These are phyloP conservation scores for Okamejei kenojei DNA, from an alignment of 2,797 vertebrate genomes.

Conservation along the genomic window DNA sequence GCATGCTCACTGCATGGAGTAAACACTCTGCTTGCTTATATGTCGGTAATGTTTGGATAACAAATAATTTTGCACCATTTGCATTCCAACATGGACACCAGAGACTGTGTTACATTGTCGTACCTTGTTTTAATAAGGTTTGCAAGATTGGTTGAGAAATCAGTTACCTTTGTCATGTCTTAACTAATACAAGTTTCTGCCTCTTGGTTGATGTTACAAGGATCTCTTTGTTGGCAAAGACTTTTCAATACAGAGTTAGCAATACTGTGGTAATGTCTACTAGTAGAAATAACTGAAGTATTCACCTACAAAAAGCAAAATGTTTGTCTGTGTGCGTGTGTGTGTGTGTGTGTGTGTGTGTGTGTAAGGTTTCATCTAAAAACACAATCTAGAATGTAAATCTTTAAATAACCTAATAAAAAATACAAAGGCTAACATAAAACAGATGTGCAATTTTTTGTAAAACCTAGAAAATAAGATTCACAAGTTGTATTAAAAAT, in stretches of 20 bases:
- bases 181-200: conserved; percentile 60
- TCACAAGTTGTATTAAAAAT: conserved; percentile 59
- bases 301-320: conserved; percentile 64
- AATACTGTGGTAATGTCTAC: conserved; percentile 50
- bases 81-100: conserved; percentile 93
- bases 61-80: conserved; percentile 40
- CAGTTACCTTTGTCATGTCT: conserved; percentile 54
- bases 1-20: neutral
- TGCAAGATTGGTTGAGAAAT: conserved; percentile 61
- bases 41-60: neutral
- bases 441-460: conserved; percentile 74
- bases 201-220: conserved; percentile 57
- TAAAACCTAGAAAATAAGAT: conserved; percentile 48
- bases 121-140: conserved; percentile 58
- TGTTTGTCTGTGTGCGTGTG: conserved; percentile 50
- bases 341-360: conserved; percentile 52
- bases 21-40: neutral
- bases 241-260: conserved; percentile 48
- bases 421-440: conserved; percentile 79
- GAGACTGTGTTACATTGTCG: conserved; percentile 72
- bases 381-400: conserved; percentile 52
- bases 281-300: conserved; percentile 58
- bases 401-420: conserved; percentile 77
- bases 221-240: conserved; percentile 66
- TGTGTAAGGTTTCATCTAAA: conserved; percentile 61